These are phyloP conservation scores for Chrysodeixis includens DNA, from an alignment of 2,888 invertebrate genomes.

Conservation along the genomic window DNA sequence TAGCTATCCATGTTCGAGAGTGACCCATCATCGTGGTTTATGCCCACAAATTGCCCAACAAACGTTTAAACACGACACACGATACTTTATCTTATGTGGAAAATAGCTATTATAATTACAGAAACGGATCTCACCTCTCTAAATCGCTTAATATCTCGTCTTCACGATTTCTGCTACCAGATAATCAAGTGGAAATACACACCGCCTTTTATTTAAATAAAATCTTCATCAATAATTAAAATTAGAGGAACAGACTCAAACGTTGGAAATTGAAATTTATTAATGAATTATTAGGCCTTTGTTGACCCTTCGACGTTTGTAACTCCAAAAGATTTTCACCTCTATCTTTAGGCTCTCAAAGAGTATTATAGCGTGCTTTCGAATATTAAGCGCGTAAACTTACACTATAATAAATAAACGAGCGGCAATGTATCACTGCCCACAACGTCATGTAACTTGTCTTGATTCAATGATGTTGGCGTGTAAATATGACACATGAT, in stretches of 20 bases:
- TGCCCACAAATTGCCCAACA: conserved; percentile 1
- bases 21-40: not conserved
- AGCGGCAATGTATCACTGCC: conserved; percentile 50
- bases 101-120: not conserved
- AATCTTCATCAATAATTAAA: conserved; percentile 38
- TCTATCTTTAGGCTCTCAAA: not conserved
- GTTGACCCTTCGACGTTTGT: conserved; percentile 19
- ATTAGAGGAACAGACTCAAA: conserved; percentile 32
- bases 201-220: conserved; percentile 12
- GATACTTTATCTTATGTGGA: not conserved
- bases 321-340: conserved; percentile 4
- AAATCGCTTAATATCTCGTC: not conserved
- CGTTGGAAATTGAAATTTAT: conserved; percentile 43
- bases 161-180: not conserved
- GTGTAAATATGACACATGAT: conserved; percentile 50
- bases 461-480: conserved; percentile 42
- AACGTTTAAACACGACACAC: not conserved
- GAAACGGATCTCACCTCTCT: not conserved
- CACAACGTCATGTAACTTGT: conserved; percentile 48
- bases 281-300: conserved; percentile 42
- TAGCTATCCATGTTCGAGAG: not conserved
- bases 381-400: not conserved
- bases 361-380: conserved; percentile 11
- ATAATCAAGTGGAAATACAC: conserved; percentile 12
- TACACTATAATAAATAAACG: conserved; percentile 45